Conservation (phyloP, 2,888 invertebrate species). For the Kuschelorhynchus macadamiae region DNA sequence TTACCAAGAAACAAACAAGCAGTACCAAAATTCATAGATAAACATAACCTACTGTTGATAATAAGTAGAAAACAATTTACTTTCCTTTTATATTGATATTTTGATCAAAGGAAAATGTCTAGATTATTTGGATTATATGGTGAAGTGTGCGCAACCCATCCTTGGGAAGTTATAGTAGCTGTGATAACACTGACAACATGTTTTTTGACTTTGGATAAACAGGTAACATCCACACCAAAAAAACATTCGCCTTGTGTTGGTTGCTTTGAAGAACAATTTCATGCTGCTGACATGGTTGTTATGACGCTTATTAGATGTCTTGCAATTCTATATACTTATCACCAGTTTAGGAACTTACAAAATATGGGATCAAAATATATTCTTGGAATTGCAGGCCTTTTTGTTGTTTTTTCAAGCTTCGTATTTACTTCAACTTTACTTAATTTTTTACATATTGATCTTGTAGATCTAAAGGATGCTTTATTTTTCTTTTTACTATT, state of each 20-base stretch:
- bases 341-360: conserved; percentile 90
- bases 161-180: conserved; percentile 94
- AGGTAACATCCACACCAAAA: conserved; percentile 61
- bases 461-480: conserved; percentile 92
- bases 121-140: conserved; percentile 86
- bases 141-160: conserved; percentile 90
- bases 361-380: conserved; percentile 90
- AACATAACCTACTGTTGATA: no score
- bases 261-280: conserved; percentile 75
- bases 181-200: conserved; percentile 84
- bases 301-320: conserved; percentile 92
- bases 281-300: conserved; percentile 86
- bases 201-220: conserved; percentile 79
- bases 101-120: conserved; percentile 56
- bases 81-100: no score
- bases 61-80: no score
- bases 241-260: conserved; percentile 54
- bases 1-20: no score
- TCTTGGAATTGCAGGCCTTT: conserved; percentile 87
- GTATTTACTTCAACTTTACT: conserved; percentile 93
- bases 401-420: conserved; percentile 93
- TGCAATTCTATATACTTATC: conserved; percentile 91
- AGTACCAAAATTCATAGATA: no score
- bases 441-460: conserved; percentile 87
- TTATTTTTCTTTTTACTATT: conserved; percentile 92